Evolutionary conservation across 2,888 invertebrate species (phyloP), one percentile per base, ranked within the genome.

Genomic region (Eilema griseolum): DNA sequence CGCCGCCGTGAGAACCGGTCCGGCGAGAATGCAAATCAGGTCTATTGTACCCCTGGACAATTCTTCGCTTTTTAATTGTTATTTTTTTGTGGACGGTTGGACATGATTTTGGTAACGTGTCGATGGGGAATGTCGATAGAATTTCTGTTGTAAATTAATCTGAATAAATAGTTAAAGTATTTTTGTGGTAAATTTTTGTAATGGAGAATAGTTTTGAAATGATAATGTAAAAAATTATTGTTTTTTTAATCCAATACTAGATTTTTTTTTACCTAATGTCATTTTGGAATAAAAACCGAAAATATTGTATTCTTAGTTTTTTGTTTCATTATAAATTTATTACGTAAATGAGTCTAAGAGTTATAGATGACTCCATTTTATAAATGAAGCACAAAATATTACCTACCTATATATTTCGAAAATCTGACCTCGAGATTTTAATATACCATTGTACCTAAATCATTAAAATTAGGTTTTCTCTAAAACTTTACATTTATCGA

Each of bases 1-100:
- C 87, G 88, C 81, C 82, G 71, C 56, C 88, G 89, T 90, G 92
- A 86, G 91, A 92, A 92, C 92, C 89, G 90, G 92, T 91, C 88
- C 82, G 81, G 83, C 86, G 83, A 83, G 92, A 89, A 95, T 95
- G 94, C 92, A 92, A 95, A 95, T 95, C 81, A 84, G 80, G 78
- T 80, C 85, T 87, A 88, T 93, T 93, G 93, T 93, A 82, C 83
- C 82, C 86, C 83, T 86, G 93, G 94, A 94, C 94, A 90, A 93
- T 93, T 88, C 90, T 88, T 89, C 86, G 85, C 84, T 84, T 84
- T 90, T 91, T 87, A 85, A 89, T 89, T 89, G 89, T 91, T 88
- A 86, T 84, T 83, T 83, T 37, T 83, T 78, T 79, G 69, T 68
- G 68, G 76, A 80, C 75, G 67, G 76, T 79, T 78, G 81, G 79